Evolutionary conservation across 2,888 invertebrate species (phyloP), one percentile per base, ranked within the genome.

Genomic region (Rhingia campestris): DNA sequence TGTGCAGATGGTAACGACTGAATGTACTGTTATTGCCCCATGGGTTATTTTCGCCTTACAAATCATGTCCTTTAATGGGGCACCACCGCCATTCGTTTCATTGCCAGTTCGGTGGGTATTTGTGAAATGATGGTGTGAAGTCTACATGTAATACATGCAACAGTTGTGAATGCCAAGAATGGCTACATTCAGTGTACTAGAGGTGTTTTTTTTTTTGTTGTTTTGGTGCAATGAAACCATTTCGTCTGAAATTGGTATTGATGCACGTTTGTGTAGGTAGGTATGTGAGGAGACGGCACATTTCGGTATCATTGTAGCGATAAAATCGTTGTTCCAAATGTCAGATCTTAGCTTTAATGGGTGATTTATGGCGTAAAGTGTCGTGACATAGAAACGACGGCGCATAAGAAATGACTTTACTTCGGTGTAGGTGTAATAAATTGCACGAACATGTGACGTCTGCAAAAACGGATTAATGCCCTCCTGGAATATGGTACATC

Each of bases 31-130:
- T 33, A 41, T 41, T n/a, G 69, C 51, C 61, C 76, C 43, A 35
- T 30, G 79, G 73, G 59, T 79, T 58, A 51, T 59, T 51, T 56
- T 43, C 72, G 43, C 30, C 35, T 54, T 61, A 54, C 79, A 67
- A 73, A 80, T 80, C 79, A 53, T 59, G 66, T 73, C 66, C 66
- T 53, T 73, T 80, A 66, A 72, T 79, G 64, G 70, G 49, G 35
- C 32, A 63, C 61, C 61, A 22, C 2, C 22, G 22, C 22, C 2
- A 63, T 69, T 61, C 32, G 54, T 76, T 76, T 69, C 70, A 69
- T 56, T 53, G 45, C 47, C 61, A 54, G 30, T 4, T 32, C 6
- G 43, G 39, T 59, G 49, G 58, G 47, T 69, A 45, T 59, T 39
- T 70, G 58, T n/a, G 6, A 22, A 22, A 7, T 35, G 54, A 3